Evolutionary conservation across 2,888 invertebrate genomes (phyloP), one percentile per base, ranked within the genome.

Genomic region (Caenorhabditis uteleia): DNA sequence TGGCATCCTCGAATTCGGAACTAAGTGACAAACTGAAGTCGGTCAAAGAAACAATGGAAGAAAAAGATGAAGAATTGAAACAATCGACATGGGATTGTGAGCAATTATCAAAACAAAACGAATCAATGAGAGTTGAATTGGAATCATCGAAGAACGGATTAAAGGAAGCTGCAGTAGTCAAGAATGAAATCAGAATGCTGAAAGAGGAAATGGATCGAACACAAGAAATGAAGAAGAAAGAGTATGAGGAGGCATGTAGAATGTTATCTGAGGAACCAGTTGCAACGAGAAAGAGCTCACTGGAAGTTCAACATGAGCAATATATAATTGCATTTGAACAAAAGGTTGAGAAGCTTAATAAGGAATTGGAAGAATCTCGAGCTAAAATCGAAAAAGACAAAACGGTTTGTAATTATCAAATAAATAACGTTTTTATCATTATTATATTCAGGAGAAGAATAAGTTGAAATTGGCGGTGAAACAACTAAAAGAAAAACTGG

Each of bases 221-320:
- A n/a, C n/a, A n/a, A n/a, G n/a, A 43, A 23, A 23, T 34, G 3
- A 53, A 34, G 8, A 18, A 38, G n/a, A 46, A 51, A 8, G 46
- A 62, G 27, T 62, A 57, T 16, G 62, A 62, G 7, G 56, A 48
- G 0, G 47, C 51, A 1, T 57, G 51, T 38, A 14, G 39, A 14
- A 12, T 50, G 43, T 27, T 74, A 20, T 72, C 46, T 23, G 47
- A 67, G 27, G 57, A 65, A 50, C 39, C 46, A 3, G 21, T 29
- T 20, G 10, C 14, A 4, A 59, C 39, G 33, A 36, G 62, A 16
- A 70, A 67, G 33, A 67, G 44, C 20, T 64, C 62, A 21, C 27
- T 70, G 27, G 67, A 70, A 47, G 57, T 71, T 7, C 71, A 71
- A 48, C 50, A 66, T 31, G 64, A 70, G 40, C 61, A 70, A 50